Percentiles rank a stretch among this genome's conserved stretches.
These are phyloP conservation scores for Muraenolepis orangiensis DNA, from an alignment of 2,797 vertebrate genomes.

Conservation along the genomic window DNA sequence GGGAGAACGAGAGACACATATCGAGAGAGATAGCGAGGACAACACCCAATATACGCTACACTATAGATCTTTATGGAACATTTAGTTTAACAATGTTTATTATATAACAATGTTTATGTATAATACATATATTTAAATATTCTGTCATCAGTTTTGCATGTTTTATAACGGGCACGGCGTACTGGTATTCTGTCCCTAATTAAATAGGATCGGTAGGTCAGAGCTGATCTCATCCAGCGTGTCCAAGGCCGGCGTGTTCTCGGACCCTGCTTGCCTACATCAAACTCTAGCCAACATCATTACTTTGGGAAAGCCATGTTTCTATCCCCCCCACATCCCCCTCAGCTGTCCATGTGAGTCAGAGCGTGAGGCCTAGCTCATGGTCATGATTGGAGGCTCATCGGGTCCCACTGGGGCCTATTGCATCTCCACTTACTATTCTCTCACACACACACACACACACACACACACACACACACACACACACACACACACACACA, in stretches of 20 bases:
- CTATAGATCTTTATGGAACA: too few species aligned
- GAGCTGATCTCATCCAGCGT: not conserved
- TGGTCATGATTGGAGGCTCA: conserved; percentile 16
- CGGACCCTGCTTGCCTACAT: conserved; percentile 15
- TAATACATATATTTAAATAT: too few species aligned
- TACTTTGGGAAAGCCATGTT: conserved; percentile 23
- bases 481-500: too few species aligned
- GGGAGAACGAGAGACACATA: too few species aligned
- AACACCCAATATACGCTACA: too few species aligned
- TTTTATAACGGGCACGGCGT: too few species aligned
- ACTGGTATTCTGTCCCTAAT: not conserved
- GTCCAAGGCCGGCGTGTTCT: not conserved
- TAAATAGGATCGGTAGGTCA: not conserved
- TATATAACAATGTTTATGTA: too few species aligned
- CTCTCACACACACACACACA: not conserved
- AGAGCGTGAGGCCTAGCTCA: not conserved
- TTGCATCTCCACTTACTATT: conserved; percentile 13
- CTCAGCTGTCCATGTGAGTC: conserved; percentile 33
- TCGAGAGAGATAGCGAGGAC: too few species aligned
- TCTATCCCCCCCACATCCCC: conserved; percentile 17
- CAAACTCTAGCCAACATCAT: conserved; percentile 8
- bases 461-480: too few species aligned
- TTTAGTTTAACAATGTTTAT: too few species aligned
- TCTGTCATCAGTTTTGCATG: too few species aligned
- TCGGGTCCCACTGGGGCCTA: not conserved